Percentiles rank a stretch among this genome's conserved stretches.
Evolutionary conservation across 2,113 vertebrate species (phyloP).

Genomic region (Marmota monax): DNA sequence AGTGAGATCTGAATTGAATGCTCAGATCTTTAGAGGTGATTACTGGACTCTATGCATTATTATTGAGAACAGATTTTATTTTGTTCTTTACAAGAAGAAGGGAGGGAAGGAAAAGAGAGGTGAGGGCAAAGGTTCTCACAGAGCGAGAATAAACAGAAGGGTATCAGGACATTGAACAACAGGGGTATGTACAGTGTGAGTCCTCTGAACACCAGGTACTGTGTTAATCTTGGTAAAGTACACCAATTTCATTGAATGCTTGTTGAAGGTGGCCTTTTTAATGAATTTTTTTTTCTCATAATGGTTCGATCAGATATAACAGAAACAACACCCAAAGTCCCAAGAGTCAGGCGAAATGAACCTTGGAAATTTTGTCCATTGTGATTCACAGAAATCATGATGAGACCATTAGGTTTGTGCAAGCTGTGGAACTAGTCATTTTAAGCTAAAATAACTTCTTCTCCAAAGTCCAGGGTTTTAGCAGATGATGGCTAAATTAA

Average conservation of each 20-base stretch:
- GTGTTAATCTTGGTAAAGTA: not conserved
- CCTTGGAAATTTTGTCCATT: not conserved
- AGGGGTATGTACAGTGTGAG: not conserved
- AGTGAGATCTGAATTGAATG: not conserved
- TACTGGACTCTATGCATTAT: not conserved
- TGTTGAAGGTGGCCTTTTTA: not conserved
- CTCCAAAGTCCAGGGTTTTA: not conserved
- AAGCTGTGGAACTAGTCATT: not conserved
- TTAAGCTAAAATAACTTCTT: constrained; percentile 36
- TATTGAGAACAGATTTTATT: not conserved
- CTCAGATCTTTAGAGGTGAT: not conserved
- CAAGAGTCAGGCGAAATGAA: not conserved
- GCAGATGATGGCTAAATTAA: not conserved
- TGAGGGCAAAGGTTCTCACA: accelerated
- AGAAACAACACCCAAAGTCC: not conserved
- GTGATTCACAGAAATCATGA: not conserved
- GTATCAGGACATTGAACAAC: not conserved
- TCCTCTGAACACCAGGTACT: not conserved
- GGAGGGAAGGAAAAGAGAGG: not conserved
- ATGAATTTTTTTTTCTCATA: not conserved
- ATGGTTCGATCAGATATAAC: not conserved
- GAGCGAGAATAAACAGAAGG: not conserved
- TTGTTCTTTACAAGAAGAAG: not conserved
- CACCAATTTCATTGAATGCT: not conserved
- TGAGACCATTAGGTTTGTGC: not conserved